Evolutionary conservation across 2,797 vertebrate species (phyloP), one percentile per base, ranked within the genome.

Genomic region (Orientallactaga sibirica): DNA sequence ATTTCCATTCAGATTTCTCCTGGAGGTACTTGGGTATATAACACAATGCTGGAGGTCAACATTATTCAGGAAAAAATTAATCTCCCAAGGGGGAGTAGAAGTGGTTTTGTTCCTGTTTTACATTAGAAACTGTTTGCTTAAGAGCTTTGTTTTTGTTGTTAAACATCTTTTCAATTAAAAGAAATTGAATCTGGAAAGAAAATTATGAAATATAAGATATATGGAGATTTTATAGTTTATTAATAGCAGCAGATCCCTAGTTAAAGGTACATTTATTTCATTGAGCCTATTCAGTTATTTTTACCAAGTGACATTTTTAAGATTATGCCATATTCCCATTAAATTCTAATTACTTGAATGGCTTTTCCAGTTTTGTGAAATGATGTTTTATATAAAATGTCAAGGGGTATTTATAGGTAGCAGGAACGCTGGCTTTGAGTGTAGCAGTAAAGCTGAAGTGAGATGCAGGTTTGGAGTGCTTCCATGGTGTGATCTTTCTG

Each of bases 321-420:
- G 68, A 86, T 58, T 22, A 75, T 84, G n/a, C 48, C 37, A 25
- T 73, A 79, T 43, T 93, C 81, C n/a, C 62, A 79, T 48, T 90
- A 93, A 94, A 74, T 89, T 84, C 27, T 73, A 83, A 71, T 96
- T 92, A 89, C 43, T 80, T 93, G 25, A 75, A 52, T 93, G 55
- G 66, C 64, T 90, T 64, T 90, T 91, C 12, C 90, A 82, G 55
- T 64, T 88, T 96, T 93, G 97, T 58, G 75, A 61, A 93, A 81
- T 70, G 27, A 84, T 93, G 92, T 86, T 66, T 93, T 92, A 37
- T 62, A 64, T 93, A 88, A 96, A 93, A 94, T 94, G 61, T 92
- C 73, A 94, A 41, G 43, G 48, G 19, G 55, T 93, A 92, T 80
- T 90, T 94, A 41, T 68, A 94, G 52, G n/a, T 82, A 61, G 88